Conservation (phyloP, 2,113 vertebrate genomes). For the Promerops cafer region DNA sequence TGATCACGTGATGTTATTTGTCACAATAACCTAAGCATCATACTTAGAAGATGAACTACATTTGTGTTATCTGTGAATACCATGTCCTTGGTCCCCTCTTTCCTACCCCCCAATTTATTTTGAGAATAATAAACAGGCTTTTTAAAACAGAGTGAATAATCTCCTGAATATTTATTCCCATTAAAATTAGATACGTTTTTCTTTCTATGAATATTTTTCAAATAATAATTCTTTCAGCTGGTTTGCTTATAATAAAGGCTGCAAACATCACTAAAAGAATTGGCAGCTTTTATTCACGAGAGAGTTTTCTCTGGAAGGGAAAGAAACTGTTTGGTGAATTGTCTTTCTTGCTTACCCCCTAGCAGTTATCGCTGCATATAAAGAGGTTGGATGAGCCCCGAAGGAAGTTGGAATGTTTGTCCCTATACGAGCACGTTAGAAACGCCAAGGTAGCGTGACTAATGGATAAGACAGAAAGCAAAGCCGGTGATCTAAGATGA, state of each 20-base stretch:
- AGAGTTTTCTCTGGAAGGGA: background rate
- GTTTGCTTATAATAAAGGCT: background rate
- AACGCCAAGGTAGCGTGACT: slow-evolving; percentile 44
- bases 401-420: slow-evolving; percentile 17
- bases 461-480: slow-evolving; percentile 52
- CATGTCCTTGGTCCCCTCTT: background rate
- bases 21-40: background rate
- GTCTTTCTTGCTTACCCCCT: slow-evolving; percentile 6
- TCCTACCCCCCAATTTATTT: background rate
- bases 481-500: background rate
- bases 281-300: slow-evolving; percentile 10
- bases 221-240: background rate
- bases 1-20: background rate
- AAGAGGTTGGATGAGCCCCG: slow-evolving; percentile 11
- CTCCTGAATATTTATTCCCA: background rate
- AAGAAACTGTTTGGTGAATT: background rate
- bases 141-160: background rate
- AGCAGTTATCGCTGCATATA: slow-evolving; percentile 27
- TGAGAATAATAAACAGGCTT: background rate
- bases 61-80: background rate
- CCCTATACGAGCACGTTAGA: background rate
- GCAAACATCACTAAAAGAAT: background rate
- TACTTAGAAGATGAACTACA: background rate
- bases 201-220: background rate
- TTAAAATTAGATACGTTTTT: background rate